Evolutionary conservation across 2,888 invertebrate genomes (phyloP), one percentile per base, ranked within the genome.

Genomic region (Drosophila quinaria): DNA sequence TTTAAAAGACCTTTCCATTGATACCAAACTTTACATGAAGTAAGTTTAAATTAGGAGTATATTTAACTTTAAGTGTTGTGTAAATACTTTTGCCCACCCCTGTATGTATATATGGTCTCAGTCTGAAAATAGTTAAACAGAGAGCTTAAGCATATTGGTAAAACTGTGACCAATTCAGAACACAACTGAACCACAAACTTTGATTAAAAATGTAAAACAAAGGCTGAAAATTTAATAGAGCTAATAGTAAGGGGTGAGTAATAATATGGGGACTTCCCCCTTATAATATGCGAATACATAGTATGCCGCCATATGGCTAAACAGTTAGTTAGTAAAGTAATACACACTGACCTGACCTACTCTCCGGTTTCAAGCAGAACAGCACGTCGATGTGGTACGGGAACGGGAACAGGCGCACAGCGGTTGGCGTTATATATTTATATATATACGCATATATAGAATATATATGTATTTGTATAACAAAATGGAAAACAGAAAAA

Each of bases 301-400:
- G 55, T 56, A 42, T 44, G 42, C 25, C 42, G 39, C 15, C 51
- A 46, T 54, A 56, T 75, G 64, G 64, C 66, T 66, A 64, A 73
- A 73, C 69, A 67, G 73, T 73, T 77, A 35, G 55, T 62, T 70
- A 73, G 68, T 74, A 60, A 81, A 83, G 71, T 85, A 80, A 74
- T 74, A 74, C 69, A 81, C 76, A 86, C 86, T 86, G 87, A 86
- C 86, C 86, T 86, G 86, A 89, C 89, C 86, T 89, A 86, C 86
- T 86, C 74, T 87, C 87, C 85, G 71, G 73, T 70, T 74, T 49
- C 66, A 54, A 64, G 64, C 52, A 62, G 55, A 62, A 39, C 58
- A 70, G 62, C 55, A 73, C 54, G 52, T 44, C 42, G 67, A 67
- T 37, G 61, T 54, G 44, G 69, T 58, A 58, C 59, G 62, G 44